Evolutionary conservation across 2,888 invertebrate species (phyloP).

Genomic region (Philonicus albiceps): DNA sequence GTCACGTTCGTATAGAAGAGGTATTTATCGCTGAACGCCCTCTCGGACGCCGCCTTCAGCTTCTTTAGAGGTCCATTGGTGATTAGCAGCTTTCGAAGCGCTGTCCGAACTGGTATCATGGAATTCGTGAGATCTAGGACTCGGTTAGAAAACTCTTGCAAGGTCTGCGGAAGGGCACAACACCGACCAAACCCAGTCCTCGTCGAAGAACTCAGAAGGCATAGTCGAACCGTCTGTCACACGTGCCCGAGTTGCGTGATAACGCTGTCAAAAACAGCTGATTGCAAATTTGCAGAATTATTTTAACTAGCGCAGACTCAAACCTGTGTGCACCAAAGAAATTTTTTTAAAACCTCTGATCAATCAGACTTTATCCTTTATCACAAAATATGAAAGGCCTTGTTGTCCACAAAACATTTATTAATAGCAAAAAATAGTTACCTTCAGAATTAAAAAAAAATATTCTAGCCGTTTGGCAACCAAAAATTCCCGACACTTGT

Average conservation of each 20-base stretch:
- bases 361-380: background rate
- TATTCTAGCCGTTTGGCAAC: background rate
- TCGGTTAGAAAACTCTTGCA: background rate
- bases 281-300: background rate
- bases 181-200: background rate
- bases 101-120: background rate
- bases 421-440: background rate
- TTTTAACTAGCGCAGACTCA: background rate
- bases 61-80: background rate
- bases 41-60: conserved; percentile 38
- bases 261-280: background rate
- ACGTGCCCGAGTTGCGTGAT: background rate
- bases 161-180: background rate
- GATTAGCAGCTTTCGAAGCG: background rate
- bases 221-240: background rate
- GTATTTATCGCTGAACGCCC: conserved; percentile 71
- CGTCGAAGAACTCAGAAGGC: background rate
- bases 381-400: background rate
- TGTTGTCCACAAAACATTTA: background rate
- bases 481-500: background rate
- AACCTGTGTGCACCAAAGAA: background rate
- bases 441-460: too few relatives aligned
- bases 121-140: background rate
- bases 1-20: conserved; percentile 81
- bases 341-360: background rate